phyloP scores from a whole-genome alignment of 2,888 invertebrate genomes.

The Lymantria dispar region DNA sequence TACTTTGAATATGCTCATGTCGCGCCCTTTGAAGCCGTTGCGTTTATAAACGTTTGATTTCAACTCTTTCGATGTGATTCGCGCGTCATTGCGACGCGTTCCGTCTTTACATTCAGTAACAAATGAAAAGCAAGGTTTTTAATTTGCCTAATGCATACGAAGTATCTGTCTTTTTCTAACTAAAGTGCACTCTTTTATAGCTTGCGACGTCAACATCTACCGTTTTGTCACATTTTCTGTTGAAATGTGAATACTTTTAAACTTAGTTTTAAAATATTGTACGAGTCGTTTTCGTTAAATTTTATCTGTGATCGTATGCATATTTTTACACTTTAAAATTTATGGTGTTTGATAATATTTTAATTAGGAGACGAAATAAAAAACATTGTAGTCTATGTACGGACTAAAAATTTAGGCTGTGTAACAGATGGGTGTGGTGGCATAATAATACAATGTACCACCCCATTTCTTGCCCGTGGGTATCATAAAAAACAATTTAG shows the following conservation, averaged over 20 bases:
- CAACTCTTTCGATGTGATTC: conserved; percentile 60
- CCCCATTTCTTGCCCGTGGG: too few species aligned
- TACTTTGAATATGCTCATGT: conserved; percentile 72
- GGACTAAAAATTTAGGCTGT: too few species aligned
- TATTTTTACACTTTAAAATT: too few species aligned
- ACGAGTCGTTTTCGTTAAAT: too few species aligned
- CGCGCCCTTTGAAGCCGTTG: conserved; percentile 62
- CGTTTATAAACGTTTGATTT: conserved; percentile 73
- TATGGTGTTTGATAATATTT: too few species aligned
- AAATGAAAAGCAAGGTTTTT: conserved; percentile 74
- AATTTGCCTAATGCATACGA: conserved; percentile 79
- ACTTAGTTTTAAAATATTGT: too few species aligned
- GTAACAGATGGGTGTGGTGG: too few species aligned
- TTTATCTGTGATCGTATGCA: too few species aligned
- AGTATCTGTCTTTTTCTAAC: conserved; percentile 66
- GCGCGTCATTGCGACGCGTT: conserved; percentile 43
- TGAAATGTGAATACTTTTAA: conserved; percentile 64
- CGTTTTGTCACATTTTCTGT: conserved; percentile 67
- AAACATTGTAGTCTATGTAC: too few species aligned
- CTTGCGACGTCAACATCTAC: conserved; percentile 47
- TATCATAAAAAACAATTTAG: too few species aligned
- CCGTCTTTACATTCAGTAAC: conserved; percentile 61
- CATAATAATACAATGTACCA: too few species aligned
- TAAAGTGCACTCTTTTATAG: conserved; percentile 68
- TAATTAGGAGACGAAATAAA: too few species aligned